Evolutionary conservation across 1,140 invertebrate genomes (phyloP), one percentile per base, ranked within the genome.

Genomic region (Drosophila lini): DNA sequence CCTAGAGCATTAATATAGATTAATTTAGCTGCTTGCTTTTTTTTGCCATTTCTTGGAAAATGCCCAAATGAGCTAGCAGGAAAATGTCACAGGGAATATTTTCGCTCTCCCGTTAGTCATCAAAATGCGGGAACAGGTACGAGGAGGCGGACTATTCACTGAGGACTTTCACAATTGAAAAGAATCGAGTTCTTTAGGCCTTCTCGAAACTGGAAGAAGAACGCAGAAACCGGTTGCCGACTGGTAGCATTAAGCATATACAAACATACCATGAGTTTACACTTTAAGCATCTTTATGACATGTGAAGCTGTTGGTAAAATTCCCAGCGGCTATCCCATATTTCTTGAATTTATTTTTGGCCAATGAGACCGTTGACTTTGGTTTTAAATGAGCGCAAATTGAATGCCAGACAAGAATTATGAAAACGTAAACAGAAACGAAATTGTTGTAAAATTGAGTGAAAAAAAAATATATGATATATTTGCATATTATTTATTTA

Each of bases 21-120:
- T 59, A 61, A 42, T 59, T 69, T 50, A 60, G 36, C 58, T 62
- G 50, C 34, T 57, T 16, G 32, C 16, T 36, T 63, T 47, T 61
- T 36, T 8, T 48, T 31, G 13, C n/a, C n/a, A 56, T 28, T 84
- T 86, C 82, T 69, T 47, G 68, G 78, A 70, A 84, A 85, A 59
- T 36, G 62, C 61, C 57, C 52, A 67, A 74, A 42, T 42, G 45
- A 60, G 31, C 42, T 59, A 47, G 22, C 32, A 55, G 78, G 52
- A 73, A 80, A 81, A 65, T 81, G 70, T 63, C 74, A 52, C 44
- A 47, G 48, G 68, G 45, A 67, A 79, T 61, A 56, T 22, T 69
- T 58, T 32, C 7, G 36, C 25, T 70, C 28, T 36, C 47, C 48
- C 48, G n/a, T 71, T 73, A 73, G 69, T 73, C 69, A 73, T 22